phyloP scores from a whole-genome alignment of 2,888 invertebrate genomes.

The Octodonta nipae region DNA sequence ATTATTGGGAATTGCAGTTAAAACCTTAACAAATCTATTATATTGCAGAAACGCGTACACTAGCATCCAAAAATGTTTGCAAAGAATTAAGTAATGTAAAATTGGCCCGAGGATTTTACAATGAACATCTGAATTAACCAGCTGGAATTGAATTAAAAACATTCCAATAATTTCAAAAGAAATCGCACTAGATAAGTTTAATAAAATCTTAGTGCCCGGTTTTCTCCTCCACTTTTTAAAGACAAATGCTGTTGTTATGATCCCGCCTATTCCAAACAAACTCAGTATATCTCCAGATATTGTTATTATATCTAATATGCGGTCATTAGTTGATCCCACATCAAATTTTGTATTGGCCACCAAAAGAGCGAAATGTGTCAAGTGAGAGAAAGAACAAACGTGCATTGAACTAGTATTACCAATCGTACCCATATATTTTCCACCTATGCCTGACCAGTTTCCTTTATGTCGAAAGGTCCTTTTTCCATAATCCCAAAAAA shows the following conservation, averaged over 20 bases:
- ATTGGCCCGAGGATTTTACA: constrained; percentile 47
- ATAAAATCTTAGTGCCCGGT: constrained; percentile 46
- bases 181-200: constrained; percentile 43
- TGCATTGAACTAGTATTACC: constrained; percentile 33
- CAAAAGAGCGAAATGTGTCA: constrained; percentile 47
- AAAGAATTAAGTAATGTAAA: constrained; percentile 51
- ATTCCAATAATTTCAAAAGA: constrained; percentile 32
- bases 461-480: constrained; percentile 28
- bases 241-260: constrained; percentile 40
- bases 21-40: constrained; percentile 49
- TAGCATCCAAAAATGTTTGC: constrained; percentile 61
- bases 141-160: constrained; percentile 24
- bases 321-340: constrained; percentile 30
- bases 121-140: constrained; percentile 4
- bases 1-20: constrained; percentile 44
- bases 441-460: constrained; percentile 45
- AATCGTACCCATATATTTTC: constrained; percentile 31
- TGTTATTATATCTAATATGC: constrained; percentile 38
- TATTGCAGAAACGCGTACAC: constrained; percentile 57
- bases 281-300: constrained; percentile 41
- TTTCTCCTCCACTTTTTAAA: constrained; percentile 49
- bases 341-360: constrained; percentile 25
- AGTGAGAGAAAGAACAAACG: constrained; percentile 42
- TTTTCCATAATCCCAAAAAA: constrained; percentile 42
- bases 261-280: constrained; percentile 38